These are phyloP conservation scores for Schizopygopsis pylzovi DNA, from an alignment of 2,797 vertebrate species.

Conservation along the genomic window DNA sequence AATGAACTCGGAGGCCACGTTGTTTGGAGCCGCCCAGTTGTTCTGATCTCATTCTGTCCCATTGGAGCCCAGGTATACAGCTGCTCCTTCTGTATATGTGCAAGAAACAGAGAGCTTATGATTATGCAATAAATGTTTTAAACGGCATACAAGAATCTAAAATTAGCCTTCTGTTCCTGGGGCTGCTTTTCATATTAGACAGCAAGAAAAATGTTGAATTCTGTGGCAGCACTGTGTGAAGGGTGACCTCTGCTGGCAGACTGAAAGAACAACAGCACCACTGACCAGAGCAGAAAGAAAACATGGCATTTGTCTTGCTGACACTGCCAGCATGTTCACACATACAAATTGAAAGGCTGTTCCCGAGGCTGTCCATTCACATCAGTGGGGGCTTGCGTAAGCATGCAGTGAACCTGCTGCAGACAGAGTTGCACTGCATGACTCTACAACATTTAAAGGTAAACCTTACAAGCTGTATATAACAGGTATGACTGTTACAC, in stretches of 20 bases:
- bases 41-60: slow-evolving; percentile 83
- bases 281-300: background rate
- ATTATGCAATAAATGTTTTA: background rate
- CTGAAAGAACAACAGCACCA: background rate
- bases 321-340: slow-evolving; percentile 14
- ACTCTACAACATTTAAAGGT: background rate
- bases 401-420: slow-evolving; percentile 11
- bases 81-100: slow-evolving; percentile 85
- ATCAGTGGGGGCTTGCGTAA: background rate
- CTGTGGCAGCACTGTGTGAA: background rate
- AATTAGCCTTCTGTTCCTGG: background rate
- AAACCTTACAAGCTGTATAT: background rate
- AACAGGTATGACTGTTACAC: background rate
- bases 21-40: slow-evolving; percentile 78
- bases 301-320: slow-evolving; percentile 20
- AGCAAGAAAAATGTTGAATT: background rate
- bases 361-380: slow-evolving; percentile 5
- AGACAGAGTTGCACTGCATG: background rate
- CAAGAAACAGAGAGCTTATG: slow-evolving; percentile 20
- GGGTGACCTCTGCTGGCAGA: slow-evolving; percentile 23
- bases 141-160: background rate
- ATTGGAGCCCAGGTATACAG: slow-evolving; percentile 93
- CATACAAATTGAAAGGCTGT: slow-evolving; percentile 17
- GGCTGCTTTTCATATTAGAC: background rate
- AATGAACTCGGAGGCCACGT: slow-evolving; percentile 68